A percentile compares a stretch with the other conserved stretches of the same genome.
These are phyloP conservation scores for Bedellia somnulentella DNA, from an alignment of 2,888 invertebrate species.

Conservation along the genomic window DNA sequence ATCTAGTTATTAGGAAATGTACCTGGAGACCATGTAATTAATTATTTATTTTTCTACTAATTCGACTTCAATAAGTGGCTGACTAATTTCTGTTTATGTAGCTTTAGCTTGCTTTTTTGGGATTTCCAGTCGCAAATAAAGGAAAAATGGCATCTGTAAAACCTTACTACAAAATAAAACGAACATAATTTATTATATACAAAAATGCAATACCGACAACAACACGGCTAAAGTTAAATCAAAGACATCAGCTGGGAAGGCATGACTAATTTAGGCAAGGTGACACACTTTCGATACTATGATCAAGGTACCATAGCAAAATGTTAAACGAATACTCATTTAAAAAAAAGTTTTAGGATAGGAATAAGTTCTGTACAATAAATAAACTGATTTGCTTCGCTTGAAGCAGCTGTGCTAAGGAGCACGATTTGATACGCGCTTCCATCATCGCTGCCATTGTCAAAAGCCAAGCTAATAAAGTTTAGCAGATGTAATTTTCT, in stretches of 20 bases:
- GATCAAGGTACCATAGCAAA: slow-evolving; percentile 28
- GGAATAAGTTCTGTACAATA: slow-evolving; percentile 51
- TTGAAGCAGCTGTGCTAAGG: slow-evolving; percentile 54
- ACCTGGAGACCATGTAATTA: too few species aligned
- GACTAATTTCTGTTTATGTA: too few species aligned
- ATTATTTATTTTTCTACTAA: too few species aligned
- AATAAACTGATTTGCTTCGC: slow-evolving; percentile 52
- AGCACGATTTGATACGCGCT: slow-evolving; percentile 58
- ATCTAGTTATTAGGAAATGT: too few species aligned
- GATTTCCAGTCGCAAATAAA: too few species aligned
- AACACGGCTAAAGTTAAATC: too few species aligned
- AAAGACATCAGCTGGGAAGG: slow-evolving; percentile 32
- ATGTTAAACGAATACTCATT: slow-evolving; percentile 28
- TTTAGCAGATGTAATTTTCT: slow-evolving; percentile 57
- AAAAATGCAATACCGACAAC: too few species aligned
- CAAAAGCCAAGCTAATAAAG: slow-evolving; percentile 52
- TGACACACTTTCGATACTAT: slow-evolving; percentile 42
- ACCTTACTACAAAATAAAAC: too few species aligned
- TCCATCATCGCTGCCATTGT: slow-evolving; percentile 51
- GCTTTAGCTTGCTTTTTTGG: too few species aligned
- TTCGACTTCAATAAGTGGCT: too few species aligned
- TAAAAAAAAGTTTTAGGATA: slow-evolving; percentile 53
- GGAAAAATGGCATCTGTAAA: too few species aligned
- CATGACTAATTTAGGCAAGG: slow-evolving; percentile 50
- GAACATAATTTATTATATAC: too few species aligned